Percentiles rank a stretch among this genome's conserved stretches.
Evolutionary conservation across 2,888 invertebrate species (phyloP).

Genomic region (Dermolepida albohirtum): DNA sequence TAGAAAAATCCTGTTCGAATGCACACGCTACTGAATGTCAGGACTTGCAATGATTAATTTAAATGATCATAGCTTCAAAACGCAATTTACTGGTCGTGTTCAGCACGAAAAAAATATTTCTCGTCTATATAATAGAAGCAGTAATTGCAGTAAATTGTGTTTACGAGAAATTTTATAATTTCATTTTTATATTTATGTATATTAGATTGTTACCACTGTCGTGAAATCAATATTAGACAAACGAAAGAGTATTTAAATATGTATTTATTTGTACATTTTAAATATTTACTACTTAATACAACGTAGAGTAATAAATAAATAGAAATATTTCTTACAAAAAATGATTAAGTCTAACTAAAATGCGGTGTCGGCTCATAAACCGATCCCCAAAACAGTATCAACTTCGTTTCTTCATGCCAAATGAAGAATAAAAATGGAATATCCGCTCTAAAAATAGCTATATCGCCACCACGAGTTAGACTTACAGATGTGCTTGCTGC

Average conservation of each 20-base stretch:
- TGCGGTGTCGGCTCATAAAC: conserved; percentile 69
- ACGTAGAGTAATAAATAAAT: conserved; percentile 26
- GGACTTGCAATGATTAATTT: too few species aligned
- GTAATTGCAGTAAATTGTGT: too few species aligned
- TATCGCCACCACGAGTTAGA: conserved; percentile 70
- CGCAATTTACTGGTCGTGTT: too few species aligned
- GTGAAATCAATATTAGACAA: too few species aligned
- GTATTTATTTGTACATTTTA: conserved; percentile 27
- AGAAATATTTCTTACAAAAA: conserved; percentile 14
- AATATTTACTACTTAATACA: conserved; percentile 7
- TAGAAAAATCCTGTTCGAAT: too few species aligned
- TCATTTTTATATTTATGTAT: too few species aligned
- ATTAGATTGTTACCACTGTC: too few species aligned
- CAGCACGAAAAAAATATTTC: too few species aligned
- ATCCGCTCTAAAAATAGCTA: conserved; percentile 70
- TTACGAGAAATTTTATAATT: too few species aligned
- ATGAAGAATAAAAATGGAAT: conserved; percentile 82
- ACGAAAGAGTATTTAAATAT: not conserved
- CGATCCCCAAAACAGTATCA: conserved; percentile 79
- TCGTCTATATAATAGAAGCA: too few species aligned
- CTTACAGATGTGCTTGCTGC: conserved; percentile 74
- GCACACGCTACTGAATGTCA: too few species aligned
- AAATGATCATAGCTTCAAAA: too few species aligned
- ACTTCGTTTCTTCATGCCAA: conserved; percentile 73
- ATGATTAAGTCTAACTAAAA: conserved; percentile 32